Base-by-base conservation (phyloP, 2,888 invertebrate species). In the Tachina grossa region DNA sequence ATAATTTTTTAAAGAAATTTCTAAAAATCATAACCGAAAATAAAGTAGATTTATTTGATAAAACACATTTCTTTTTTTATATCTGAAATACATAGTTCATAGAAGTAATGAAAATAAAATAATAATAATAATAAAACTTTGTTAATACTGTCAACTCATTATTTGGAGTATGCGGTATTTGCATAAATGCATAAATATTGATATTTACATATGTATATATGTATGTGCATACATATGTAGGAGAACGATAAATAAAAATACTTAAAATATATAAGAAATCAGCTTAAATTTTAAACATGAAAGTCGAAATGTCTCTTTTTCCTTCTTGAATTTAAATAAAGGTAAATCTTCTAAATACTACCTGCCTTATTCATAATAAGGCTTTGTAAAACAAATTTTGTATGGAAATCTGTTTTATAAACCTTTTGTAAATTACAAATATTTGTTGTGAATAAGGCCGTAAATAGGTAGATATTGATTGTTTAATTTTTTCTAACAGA, bases 121-220 rank as follows among this genome's bases (percentile, higher is more conserved):
- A 39, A 43, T 22, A 71, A 43, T 14, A 81, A 66, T 22, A 66
- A 22, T 4, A 65, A 51, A 51, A 16, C 1, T 11, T 79, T 76
- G 79, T 85, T 85, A 80, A 83, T 85, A 78, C 71, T 82, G 65
- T 78, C 82, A 68, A 55, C 82, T 85, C 78, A 75, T 83, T 65
- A 75, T 66, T 65, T 55, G 45, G 53, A 80, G 72, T 49, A 22
- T 83, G 75, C 71, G 47, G 59, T 75, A 75, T 68, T 75, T 49
- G 3, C 31, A 74, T 72, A 57, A n/a, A 45, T 66, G 51, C 43
- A 76, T 66, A 77, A 31, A 76, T 66, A 77, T n/a, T n/a, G 39
- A 74, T 49, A 72, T 59, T 39, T 41, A 63, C 31, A 11, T 47
- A 47, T 1, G 39, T 31, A 63, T 45, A 4, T 63, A 19, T 10